Percentiles rank a stretch among this genome's conserved stretches.
phyloP scores from a whole-genome alignment of 2,113 vertebrate genomes.

The Nyctibius bracteatus region DNA sequence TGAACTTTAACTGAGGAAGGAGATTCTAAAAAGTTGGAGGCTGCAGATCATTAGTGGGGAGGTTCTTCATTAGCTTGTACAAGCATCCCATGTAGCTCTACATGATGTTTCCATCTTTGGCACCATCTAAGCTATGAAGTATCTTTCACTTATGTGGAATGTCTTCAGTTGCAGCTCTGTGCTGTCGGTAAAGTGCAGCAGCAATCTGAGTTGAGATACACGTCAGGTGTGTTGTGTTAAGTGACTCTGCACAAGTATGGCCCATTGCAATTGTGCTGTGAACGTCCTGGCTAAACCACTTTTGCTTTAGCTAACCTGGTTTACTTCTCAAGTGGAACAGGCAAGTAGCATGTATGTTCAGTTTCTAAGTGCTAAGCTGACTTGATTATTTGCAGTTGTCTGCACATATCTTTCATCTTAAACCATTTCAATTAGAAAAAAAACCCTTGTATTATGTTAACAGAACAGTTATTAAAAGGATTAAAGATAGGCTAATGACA shows the following conservation, averaged over 20 bases:
- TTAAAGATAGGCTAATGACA: neutral
- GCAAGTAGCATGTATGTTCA: neutral
- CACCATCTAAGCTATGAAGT: neutral
- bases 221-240: accelerated
- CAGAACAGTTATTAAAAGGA: neutral
- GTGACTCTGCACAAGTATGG: neutral
- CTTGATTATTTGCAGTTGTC: neutral
- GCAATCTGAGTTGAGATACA: neutral
- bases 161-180: neutral
- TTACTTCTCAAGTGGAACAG: neutral
- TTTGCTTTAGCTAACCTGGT: neutral
- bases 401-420: neutral
- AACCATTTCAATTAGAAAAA: neutral
- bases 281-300: neutral
- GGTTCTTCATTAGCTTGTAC: neutral
- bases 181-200: neutral
- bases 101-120: neutral
- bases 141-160: neutral
- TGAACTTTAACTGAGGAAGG: neutral
- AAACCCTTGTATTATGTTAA: neutral
- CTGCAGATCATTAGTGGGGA: neutral
- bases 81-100: neutral
- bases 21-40: neutral
- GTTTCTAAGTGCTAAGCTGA: neutral
- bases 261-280: neutral